Base-by-base conservation (phyloP, 2,888 invertebrate genomes). In the Ceramica pisi region DNA sequence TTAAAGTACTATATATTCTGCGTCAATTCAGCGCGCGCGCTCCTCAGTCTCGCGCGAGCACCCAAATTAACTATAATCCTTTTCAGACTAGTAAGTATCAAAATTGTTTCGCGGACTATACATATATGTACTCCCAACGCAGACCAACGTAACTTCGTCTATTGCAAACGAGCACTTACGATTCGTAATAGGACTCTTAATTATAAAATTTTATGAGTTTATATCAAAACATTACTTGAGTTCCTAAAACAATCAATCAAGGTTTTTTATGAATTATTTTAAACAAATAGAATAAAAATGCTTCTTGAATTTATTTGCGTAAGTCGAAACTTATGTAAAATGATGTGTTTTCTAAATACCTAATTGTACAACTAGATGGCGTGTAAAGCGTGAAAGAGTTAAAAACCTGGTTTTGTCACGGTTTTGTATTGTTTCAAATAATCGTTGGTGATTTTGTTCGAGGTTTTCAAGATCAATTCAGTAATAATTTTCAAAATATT, bases 181-280 rank as follows among this genome's bases (percentile, higher is more conserved):
- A n/a, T n/a, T n/a, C n/a, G n/a, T n/a, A n/a, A n/a, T n/a, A n/a
- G n/a, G n/a, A n/a, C n/a, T n/a, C n/a, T n/a, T n/a, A 12, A 5
- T 10, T 8, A n/a, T n/a, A 12, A 46, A 9, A 46, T 5, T 3
- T 8, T 12, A 44, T 12, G 0, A 8, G 2, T 12, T 14, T n/a
- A 0, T 1, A 16, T 14, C 35, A 2, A 0, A 0, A 14, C 19
- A 3, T 26, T 4, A 35, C 12, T 16, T 44, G 1, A 10, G 9
- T 19, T 38, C 5, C 4, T 1, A 4, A 3, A 57, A 10, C 12
- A 41, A 38, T 23, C 0, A 12, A 31, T 0, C 12, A 16, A 0
- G 8, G 8, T 0, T 1, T 19, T 44, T 5, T 21, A 7, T 12
- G 0, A 7, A 19, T 46, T 46, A 16, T 41, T 5, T 56, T 16